Conservation (phyloP, 1,140 invertebrate species). For the Drosophila triauraria region DNA sequence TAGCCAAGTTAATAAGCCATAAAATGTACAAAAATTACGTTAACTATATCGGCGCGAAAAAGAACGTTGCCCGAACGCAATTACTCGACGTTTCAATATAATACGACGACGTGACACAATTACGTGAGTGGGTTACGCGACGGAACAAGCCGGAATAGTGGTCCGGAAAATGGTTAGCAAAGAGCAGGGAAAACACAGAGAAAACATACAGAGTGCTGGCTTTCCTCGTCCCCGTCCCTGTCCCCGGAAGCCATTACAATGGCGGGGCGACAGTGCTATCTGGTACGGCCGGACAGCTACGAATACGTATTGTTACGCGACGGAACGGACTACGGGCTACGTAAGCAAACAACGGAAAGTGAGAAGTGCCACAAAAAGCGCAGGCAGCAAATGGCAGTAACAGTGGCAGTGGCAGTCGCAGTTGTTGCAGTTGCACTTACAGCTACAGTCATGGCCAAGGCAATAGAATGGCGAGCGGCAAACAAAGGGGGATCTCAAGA, state of each 20-base stretch:
- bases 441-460: conserved; percentile 36
- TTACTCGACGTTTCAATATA: conserved; percentile 43
- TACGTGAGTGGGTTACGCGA: conserved; percentile 43
- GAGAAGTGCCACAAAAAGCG: conserved; percentile 44
- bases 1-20: conserved; percentile 11
- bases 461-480: conserved; percentile 9
- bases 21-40: conserved; percentile 29
- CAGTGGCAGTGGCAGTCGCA: conserved; percentile 22
- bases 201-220: neutral
- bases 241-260: conserved; percentile 30
- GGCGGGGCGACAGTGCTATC: conserved; percentile 4
- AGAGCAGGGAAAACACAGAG: neutral
- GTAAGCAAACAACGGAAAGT: conserved; percentile 52
- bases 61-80: conserved; percentile 7
- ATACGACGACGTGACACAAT: conserved; percentile 42
- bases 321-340: conserved; percentile 17
- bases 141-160: conserved; percentile 13
- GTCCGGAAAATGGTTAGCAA: conserved; percentile 9
- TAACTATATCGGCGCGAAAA: conserved; percentile 6
- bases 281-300: conserved; percentile 28
- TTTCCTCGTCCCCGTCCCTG: neutral
- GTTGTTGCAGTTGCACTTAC: conserved; percentile 11
- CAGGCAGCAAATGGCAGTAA: conserved; percentile 50
- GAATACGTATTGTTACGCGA: conserved; percentile 25
- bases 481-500: neutral